Evolutionary conservation across 2,888 invertebrate species (phyloP).

Genomic region (Calliscelio sp.): DNA sequence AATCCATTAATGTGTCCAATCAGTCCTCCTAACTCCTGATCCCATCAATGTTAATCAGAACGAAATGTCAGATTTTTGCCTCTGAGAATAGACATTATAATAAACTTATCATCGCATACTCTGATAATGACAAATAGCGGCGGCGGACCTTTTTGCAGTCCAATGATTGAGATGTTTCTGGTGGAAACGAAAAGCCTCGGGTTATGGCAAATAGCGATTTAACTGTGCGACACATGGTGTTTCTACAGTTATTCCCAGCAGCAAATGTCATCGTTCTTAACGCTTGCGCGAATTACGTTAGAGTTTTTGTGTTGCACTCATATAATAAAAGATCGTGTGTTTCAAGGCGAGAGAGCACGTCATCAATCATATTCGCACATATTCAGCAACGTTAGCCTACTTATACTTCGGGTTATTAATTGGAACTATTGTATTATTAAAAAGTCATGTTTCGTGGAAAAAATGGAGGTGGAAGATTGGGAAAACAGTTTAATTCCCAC

Average conservation of each 20-base stretch:
- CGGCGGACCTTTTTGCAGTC: constrained; percentile 1
- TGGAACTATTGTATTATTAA: constrained; percentile 2
- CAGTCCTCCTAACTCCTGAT: too few relatives aligned
- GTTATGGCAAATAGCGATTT: constrained; percentile 35
- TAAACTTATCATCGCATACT: constrained; percentile 36
- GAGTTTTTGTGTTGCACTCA: constrained; percentile 50
- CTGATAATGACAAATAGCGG: constrained; percentile 46
- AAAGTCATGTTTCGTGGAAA: not conserved
- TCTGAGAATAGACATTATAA: too few relatives aligned
- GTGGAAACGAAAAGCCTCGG: constrained; percentile 42
- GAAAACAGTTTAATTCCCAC: not conserved
- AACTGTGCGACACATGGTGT: constrained; percentile 53
- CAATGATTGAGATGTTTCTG: constrained; percentile 53
- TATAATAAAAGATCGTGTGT: constrained; percentile 70
- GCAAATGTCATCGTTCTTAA: constrained; percentile 59
- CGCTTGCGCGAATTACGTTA: constrained; percentile 62
- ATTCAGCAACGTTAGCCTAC: constrained; percentile 42
- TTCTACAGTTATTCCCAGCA: constrained; percentile 51
- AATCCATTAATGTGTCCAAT: too few relatives aligned
- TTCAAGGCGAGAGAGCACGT: constrained; percentile 79
- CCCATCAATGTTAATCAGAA: not conserved
- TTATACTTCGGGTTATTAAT: constrained; percentile 30
- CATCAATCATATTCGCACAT: constrained; percentile 79
- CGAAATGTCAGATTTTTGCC: not conserved
- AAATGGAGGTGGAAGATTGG: not conserved